Conservation (phyloP, 2,797 vertebrate genomes). For the Glyptemys insculpta region DNA sequence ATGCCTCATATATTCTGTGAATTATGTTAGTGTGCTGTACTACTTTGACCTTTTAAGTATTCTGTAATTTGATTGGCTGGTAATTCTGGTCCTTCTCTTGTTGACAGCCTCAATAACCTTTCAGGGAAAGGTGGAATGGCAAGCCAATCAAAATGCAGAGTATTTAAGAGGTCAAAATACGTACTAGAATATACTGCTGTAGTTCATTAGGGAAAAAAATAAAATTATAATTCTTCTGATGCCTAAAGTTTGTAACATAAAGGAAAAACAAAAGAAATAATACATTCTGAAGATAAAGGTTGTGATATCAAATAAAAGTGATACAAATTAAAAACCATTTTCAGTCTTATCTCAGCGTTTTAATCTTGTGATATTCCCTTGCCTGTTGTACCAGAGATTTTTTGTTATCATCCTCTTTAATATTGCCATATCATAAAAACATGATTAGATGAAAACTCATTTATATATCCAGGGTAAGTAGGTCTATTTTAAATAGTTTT, state of each 20-base stretch:
- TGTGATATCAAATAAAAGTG: background rate
- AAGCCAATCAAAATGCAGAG: conserved; percentile 66
- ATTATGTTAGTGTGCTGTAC: conserved; percentile 72
- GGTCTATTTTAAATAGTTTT: background rate
- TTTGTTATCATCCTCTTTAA: background rate
- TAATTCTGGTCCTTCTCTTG: conserved; percentile 69
- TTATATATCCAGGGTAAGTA: background rate
- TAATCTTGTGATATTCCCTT: background rate
- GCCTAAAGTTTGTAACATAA: background rate
- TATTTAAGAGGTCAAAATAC: conserved; percentile 50
- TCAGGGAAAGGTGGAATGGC: conserved; percentile 62
- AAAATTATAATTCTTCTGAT: conserved; percentile 1
- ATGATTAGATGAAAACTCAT: background rate
- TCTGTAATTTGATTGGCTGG: conserved; percentile 75
- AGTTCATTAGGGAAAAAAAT: background rate
- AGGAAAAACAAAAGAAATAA: background rate
- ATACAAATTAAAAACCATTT: background rate
- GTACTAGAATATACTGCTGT: background rate
- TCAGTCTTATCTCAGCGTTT: background rate
- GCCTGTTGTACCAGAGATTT: background rate
- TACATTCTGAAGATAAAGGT: background rate
- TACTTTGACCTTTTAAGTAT: conserved; percentile 75
- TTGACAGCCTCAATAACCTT: conserved; percentile 71
- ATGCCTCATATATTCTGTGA: conserved; percentile 75
- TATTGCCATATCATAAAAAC: background rate